phyloP scores from a whole-genome alignment of 2,888 invertebrate genomes.

The Lepidocyrtinus sp. region DNA sequence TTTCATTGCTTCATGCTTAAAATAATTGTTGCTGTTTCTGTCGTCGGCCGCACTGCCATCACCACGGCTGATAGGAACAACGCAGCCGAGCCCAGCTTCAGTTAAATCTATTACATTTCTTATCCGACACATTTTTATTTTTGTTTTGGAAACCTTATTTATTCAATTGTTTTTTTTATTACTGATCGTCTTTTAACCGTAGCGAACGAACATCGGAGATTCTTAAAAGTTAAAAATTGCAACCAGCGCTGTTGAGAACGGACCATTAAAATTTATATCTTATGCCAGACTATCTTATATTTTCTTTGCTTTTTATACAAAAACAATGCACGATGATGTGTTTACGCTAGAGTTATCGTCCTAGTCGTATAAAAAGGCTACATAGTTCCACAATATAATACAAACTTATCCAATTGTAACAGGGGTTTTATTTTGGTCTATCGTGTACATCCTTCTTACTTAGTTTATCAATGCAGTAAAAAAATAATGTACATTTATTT shows the following conservation, averaged over 20 bases:
- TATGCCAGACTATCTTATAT: conserved; percentile 8
- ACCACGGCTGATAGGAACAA: neutral
- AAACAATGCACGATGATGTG: too few relatives aligned
- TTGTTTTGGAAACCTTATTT: neutral
- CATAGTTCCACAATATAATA: too few relatives aligned
- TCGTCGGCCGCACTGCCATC: neutral
- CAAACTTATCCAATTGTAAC: too few relatives aligned
- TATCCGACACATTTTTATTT: conserved; percentile 1
- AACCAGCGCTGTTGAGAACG: conserved; percentile 12
- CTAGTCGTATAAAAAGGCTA: too few relatives aligned
- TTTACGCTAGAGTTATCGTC: too few relatives aligned
- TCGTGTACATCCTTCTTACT: too few relatives aligned
- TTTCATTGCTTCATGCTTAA: conserved; percentile 55
- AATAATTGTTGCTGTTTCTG: conserved; percentile 24
- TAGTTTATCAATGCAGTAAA: too few relatives aligned
- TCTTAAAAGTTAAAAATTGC: conserved; percentile 1
- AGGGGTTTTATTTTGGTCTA: too few relatives aligned
- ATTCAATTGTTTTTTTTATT: conserved; percentile 28
- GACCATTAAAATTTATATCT: too few relatives aligned
- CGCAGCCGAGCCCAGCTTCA: conserved; percentile 19
- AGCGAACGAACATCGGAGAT: conserved; percentile 7
- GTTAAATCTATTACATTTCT: conserved; percentile 7
- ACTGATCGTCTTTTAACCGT: conserved; percentile 31
- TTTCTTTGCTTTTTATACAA: neutral
- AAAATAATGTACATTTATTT: conserved; percentile 53